A percentile compares a stretch with the other conserved stretches of the same genome.
Evolutionary conservation across 2,888 invertebrate species (phyloP).

Genomic region (Dilophus febrilis): DNA sequence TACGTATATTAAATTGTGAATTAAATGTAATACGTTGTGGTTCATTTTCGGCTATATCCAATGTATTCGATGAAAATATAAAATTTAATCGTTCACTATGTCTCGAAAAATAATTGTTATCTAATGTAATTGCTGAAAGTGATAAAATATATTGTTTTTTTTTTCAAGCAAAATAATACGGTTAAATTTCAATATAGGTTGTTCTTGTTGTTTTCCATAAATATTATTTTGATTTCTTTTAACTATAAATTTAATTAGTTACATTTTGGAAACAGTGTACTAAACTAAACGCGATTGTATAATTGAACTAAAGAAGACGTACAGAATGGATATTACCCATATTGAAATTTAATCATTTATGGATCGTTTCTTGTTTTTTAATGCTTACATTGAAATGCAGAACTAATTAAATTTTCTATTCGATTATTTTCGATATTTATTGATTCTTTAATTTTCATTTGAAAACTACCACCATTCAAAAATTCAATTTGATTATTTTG

Average conservation of each 20-base stretch:
- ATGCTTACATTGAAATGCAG: constrained; percentile 21
- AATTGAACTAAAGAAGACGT: too few relatives aligned
- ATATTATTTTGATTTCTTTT: too few relatives aligned
- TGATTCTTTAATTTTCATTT: constrained; percentile 21
- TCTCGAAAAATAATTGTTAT: neutral
- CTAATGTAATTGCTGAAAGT: constrained; percentile 3
- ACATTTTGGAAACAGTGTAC: too few relatives aligned
- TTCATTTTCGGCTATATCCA: constrained; percentile 13
- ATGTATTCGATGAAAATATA: constrained; percentile 23
- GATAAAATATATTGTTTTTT: too few relatives aligned
- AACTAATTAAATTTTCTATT: constrained; percentile 23
- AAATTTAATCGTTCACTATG: constrained; percentile 17
- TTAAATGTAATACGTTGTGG: neutral
- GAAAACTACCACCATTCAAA: constrained; percentile 26
- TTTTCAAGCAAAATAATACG: too few relatives aligned
- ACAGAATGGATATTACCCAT: too few relatives aligned
- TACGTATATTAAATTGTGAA: constrained; percentile 19
- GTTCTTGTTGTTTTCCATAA: too few relatives aligned
- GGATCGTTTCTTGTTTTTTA: neutral
- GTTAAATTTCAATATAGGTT: too few relatives aligned
- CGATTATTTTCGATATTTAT: constrained; percentile 21
- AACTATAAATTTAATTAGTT: too few relatives aligned
- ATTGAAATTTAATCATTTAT: too few relatives aligned
- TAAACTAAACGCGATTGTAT: too few relatives aligned
- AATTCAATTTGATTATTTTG: constrained; percentile 21